A percentile compares a stretch with the other conserved stretches of the same genome.
phyloP scores from a whole-genome alignment of 2,888 invertebrate species.

The Volucella inanis region DNA sequence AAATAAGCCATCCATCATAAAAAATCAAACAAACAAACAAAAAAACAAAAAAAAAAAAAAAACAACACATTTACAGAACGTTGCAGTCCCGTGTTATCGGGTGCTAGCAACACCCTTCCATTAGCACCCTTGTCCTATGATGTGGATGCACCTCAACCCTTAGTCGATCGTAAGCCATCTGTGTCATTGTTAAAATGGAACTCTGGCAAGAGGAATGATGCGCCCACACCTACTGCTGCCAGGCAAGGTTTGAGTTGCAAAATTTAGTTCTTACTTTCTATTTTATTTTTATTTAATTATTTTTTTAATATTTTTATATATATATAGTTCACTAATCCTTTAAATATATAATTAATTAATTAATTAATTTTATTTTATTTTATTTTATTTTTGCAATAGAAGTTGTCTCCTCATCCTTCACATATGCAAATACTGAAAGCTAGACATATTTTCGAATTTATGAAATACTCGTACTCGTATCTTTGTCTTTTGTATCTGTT shows the following conservation, averaged over 20 bases:
- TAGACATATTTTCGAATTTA: slow-evolving; percentile 77
- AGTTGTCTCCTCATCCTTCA: slow-evolving; percentile 65
- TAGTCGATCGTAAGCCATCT: slow-evolving; percentile 88
- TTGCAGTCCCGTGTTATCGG: slow-evolving; percentile 88
- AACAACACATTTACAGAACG: slow-evolving; percentile 84
- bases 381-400: slow-evolving; percentile 14
- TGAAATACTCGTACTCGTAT: background rate
- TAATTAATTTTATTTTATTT: slow-evolving; percentile 11
- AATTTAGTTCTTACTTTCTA: slow-evolving; percentile 63
- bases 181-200: slow-evolving; percentile 86
- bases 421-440: slow-evolving; percentile 79
- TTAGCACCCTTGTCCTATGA: slow-evolving; percentile 86
- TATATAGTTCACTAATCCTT: slow-evolving; percentile 56
- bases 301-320: slow-evolving; percentile 21
- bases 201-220: slow-evolving; percentile 79
- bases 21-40: slow-evolving; percentile 25
- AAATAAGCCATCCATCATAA: slow-evolving; percentile 9
- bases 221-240: slow-evolving; percentile 82
- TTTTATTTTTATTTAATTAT: slow-evolving; percentile 32
- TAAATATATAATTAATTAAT: background rate
- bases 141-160: slow-evolving; percentile 88
- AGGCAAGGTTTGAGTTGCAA: slow-evolving; percentile 84
- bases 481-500: too few species aligned
- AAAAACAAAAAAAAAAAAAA: slow-evolving; percentile 37
- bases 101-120: slow-evolving; percentile 83